phyloP scores from a whole-genome alignment of 2,113 vertebrate species.

The Urocitellus parryii region DNA sequence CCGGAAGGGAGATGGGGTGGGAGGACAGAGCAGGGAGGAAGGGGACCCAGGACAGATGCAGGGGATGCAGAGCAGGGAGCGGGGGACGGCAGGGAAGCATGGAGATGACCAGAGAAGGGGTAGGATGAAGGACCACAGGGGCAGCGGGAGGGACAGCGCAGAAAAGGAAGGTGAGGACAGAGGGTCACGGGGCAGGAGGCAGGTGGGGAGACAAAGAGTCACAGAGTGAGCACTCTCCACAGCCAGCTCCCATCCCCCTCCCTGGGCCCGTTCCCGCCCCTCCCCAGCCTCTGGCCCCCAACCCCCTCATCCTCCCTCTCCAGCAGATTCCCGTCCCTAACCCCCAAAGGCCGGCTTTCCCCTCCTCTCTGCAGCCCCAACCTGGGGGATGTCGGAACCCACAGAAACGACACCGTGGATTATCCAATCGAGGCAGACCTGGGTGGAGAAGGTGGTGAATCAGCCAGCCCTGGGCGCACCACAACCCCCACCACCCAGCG shows the following conservation, averaged over 20 bases:
- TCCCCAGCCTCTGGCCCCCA: conserved; percentile 56
- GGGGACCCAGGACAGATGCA: conserved; percentile 38
- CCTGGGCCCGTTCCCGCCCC: neutral
- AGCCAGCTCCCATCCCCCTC: neutral
- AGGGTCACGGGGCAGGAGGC: neutral
- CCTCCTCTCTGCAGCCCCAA: too few species aligned
- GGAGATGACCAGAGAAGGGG: neutral
- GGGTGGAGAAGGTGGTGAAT: neutral
- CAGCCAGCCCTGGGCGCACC: too few species aligned
- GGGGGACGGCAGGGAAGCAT: neutral
- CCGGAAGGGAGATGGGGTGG: neutral
- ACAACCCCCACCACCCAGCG: neutral
- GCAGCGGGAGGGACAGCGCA: neutral
- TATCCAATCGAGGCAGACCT: neutral
- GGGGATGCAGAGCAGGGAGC: neutral
- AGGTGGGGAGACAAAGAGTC: neutral
- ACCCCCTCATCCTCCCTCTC: accelerated
- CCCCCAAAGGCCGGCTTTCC: too few species aligned
- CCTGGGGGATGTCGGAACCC: neutral
- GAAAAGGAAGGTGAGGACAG: neutral
- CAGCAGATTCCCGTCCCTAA: neutral
- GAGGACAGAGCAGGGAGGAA: neutral
- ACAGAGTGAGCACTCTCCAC: neutral
- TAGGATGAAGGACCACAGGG: neutral
- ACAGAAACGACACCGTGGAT: too few species aligned